A percentile compares a stretch with the other conserved stretches of the same genome.
Evolutionary conservation across 1,140 invertebrate genomes (phyloP).

Genomic region (Pentalonia nigronervosa): DNA sequence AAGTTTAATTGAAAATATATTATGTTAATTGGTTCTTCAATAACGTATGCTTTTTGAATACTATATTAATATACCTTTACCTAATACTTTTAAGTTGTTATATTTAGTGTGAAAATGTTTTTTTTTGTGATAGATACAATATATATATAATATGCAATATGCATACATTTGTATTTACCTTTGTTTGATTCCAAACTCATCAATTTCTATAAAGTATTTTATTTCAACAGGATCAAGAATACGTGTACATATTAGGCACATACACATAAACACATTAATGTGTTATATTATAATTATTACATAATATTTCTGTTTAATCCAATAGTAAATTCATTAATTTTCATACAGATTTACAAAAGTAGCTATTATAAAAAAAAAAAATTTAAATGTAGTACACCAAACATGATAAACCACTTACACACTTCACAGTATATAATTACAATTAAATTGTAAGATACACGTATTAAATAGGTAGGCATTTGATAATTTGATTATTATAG

Average conservation of each 20-base stretch:
- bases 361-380: background rate
- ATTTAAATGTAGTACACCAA: background rate
- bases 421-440: background rate
- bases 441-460: background rate
- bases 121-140: background rate
- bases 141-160: background rate
- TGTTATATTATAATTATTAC: too few relatives aligned
- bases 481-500: background rate
- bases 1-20: background rate
- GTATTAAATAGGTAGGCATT: background rate
- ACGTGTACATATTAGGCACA: background rate
- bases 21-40: background rate
- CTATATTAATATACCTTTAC: background rate
- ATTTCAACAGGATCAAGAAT: background rate
- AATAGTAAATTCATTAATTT: background rate
- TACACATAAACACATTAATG: background rate
- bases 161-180: background rate
- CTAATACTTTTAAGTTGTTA: background rate
- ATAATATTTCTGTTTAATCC: background rate
- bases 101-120: background rate
- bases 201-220: background rate
- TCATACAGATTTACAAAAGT: background rate
- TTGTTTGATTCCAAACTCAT: background rate
- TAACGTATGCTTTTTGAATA: background rate
- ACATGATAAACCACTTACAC: background rate